Conservation (phyloP, 2,797 vertebrate species). For the Thamnophis elegans region DNA sequence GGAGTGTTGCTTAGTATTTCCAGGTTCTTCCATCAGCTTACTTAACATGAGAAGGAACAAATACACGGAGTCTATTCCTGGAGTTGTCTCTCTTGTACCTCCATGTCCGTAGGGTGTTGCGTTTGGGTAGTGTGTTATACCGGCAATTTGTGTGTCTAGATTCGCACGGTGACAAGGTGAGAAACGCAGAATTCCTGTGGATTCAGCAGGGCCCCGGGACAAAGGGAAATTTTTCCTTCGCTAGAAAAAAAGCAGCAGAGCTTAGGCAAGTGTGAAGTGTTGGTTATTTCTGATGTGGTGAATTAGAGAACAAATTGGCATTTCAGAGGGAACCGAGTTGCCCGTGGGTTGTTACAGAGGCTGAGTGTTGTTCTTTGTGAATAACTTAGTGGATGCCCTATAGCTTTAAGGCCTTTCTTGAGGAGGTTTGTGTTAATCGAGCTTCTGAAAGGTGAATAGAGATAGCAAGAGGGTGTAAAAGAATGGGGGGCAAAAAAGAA, state of each 20-base stretch:
- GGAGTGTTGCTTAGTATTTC: not conserved
- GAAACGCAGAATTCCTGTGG: not conserved
- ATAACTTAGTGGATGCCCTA: slow-evolving; percentile 5
- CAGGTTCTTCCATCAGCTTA: not conserved
- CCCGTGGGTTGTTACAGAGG: not conserved
- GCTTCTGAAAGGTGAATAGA: not conserved
- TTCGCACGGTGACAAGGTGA: not conserved
- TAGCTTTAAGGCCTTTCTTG: not conserved
- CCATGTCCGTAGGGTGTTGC: not conserved
- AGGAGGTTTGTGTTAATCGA: slow-evolving; percentile 7
- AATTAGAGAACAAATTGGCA: not conserved
- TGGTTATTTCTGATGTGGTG: not conserved
- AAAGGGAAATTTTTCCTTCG: not conserved
- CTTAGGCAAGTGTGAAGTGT: not conserved
- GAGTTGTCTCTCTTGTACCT: not conserved
- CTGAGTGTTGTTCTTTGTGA: slow-evolving; percentile 11
- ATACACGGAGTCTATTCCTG: not conserved
- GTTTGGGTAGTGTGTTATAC: slow-evolving; percentile 14
- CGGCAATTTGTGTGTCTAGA: not conserved
- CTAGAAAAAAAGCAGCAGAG: not conserved
- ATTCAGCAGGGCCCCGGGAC: not conserved
- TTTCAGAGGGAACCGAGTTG: slow-evolving; percentile 15
- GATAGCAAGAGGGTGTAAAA: slow-evolving; percentile 22
- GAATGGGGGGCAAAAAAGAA: not conserved
- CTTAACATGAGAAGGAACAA: not conserved